phyloP scores from a whole-genome alignment of 2,797 vertebrate species.

The Platyrinchus mystaceus region DNA sequence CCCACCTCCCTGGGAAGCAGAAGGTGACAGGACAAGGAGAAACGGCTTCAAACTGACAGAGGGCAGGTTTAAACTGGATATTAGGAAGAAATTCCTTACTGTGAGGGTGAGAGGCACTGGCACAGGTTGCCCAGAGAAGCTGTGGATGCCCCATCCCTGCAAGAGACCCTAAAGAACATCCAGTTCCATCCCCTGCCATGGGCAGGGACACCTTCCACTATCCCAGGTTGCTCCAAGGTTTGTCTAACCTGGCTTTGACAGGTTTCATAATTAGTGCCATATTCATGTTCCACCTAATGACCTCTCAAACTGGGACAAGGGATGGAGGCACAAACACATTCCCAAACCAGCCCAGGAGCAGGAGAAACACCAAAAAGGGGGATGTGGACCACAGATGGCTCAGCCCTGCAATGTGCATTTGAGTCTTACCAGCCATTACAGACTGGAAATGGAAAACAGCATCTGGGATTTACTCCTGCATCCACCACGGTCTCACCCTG shows the following conservation, averaged over 20 bases:
- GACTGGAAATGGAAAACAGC: neutral
- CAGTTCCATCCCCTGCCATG: accelerated
- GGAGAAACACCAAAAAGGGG: neutral
- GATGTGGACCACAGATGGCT: neutral
- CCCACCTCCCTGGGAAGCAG: neutral
- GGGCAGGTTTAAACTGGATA: neutral
- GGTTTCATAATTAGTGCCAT: neutral
- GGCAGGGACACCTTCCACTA: neutral
- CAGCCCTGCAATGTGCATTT: accelerated
- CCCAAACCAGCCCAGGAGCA: neutral
- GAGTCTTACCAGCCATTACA: neutral
- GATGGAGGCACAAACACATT: neutral
- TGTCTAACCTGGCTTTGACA: too few relatives aligned
- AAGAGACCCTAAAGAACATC: neutral
- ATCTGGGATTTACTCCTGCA: neutral
- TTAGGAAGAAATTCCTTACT: neutral
- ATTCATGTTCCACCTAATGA: neutral
- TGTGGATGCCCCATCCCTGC: neutral
- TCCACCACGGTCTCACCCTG: accelerated
- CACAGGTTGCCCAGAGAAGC: neutral
- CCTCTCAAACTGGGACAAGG: neutral
- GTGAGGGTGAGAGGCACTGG: neutral
- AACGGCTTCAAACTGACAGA: neutral
- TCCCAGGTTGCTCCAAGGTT: neutral
- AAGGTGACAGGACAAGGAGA: neutral